Percentiles rank a stretch among this genome's conserved stretches.
Conservation (phyloP, 2,797 vertebrate species). For the Tragelaphus eurycerus region DNA sequence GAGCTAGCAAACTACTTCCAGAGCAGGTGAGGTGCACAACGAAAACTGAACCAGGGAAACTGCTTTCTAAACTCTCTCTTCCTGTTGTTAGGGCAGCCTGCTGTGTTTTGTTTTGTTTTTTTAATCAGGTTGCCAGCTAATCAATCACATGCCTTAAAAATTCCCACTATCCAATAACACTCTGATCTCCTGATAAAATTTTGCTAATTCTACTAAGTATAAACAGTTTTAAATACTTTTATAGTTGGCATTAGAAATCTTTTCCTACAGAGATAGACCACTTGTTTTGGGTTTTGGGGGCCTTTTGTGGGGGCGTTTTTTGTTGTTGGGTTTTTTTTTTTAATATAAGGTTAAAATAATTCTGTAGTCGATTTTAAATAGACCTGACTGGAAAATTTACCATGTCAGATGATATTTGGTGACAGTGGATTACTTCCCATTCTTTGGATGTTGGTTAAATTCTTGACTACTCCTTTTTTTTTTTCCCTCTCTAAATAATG, state of each 20-base stretch:
- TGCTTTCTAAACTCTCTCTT: constrained; percentile 77
- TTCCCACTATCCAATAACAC: constrained; percentile 62
- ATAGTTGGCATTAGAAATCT: constrained; percentile 42
- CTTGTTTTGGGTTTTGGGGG: neutral
- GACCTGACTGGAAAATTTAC: neutral
- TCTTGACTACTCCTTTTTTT: neutral
- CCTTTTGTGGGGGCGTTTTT: neutral
- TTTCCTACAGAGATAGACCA: constrained; percentile 29
- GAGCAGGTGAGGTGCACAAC: constrained; percentile 99
- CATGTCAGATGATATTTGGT: constrained; percentile 3
- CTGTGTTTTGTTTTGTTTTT: constrained; percentile 72
- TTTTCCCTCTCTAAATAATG: neutral
- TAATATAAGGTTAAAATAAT: constrained; percentile 11
- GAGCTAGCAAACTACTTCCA: constrained; percentile 99
- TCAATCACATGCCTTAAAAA: constrained; percentile 64
- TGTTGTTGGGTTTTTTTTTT: neutral
- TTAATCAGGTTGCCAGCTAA: constrained; percentile 80
- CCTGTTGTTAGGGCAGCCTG: constrained; percentile 83
- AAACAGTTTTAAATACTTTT: constrained; percentile 40
- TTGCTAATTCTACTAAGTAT: constrained; percentile 42
- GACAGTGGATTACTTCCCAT: neutral
- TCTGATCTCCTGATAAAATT: constrained; percentile 70
- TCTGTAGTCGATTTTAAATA: neutral
- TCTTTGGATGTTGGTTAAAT: constrained; percentile 15
- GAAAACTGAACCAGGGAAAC: constrained; percentile 84